Evolutionary conservation across 30 jellyfish, hydroid and myxozoan genomes (phyloP), one percentile per base, ranked within the genome.

Genomic region (Turritopsis rubra): DNA sequence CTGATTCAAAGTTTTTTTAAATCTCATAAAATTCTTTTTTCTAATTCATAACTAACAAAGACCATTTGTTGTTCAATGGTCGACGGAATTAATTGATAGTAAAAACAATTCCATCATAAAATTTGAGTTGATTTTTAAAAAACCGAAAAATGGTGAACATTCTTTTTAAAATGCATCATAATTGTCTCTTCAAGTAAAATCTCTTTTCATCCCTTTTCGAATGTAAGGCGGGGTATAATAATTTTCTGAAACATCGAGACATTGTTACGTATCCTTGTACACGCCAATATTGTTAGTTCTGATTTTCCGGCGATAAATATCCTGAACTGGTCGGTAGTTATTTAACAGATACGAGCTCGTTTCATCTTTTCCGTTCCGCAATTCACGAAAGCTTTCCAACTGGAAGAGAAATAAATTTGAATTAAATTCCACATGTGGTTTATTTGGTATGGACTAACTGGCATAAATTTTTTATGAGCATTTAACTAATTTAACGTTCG

Each of bases 281-380:
- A 41, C 60, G 9, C 60, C 60, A 13, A 41, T 41, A 0, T n/a
- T 68, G 0, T 68, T 68, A 8, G 77, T 68, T 68, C 30, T 9
- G 16, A 68, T 68, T 68, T 19, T 68, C 30, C 77, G 77, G 30
- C 30, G 77, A 68, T 68, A 27, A 23, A 68, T n/a, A 1, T 68
- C 30, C 77, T 68, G 77, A n/a, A 68, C 1, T 19, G 77, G 77
- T 68, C 77, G 28, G 21, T 68, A 68, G 8, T 68, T 68, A 68
- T 68, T 68, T 0, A n/a, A 27, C 28, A 68, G 77, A 23, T n/a
- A 68, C 30, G 1, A 27, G 30, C 77, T 68, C 77, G 77, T 68
- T 23, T 68, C 30, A 22, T 1, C 30, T 23, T 68, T 27, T 68
- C 77, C 77, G 30, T 27, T 68, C 0, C 30, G 30, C 30, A 68